Percentiles rank a stretch among this genome's conserved stretches.
phyloP scores from a whole-genome alignment of 2,888 invertebrate species.

The Platerodrilus igneus region DNA sequence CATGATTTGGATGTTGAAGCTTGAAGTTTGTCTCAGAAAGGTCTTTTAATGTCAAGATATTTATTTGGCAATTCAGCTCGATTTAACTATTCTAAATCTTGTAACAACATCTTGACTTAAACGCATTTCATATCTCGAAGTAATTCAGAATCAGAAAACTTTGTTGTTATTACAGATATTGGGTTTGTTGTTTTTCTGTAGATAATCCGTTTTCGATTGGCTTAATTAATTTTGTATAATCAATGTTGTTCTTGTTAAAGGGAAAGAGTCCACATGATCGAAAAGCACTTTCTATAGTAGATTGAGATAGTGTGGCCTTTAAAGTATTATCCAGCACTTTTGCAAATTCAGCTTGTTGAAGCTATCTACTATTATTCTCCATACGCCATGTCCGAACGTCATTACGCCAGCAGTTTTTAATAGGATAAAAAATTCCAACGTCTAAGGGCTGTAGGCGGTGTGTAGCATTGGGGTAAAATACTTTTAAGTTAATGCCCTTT shows the following conservation, averaged over 20 bases:
- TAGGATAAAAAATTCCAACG: conserved; percentile 1
- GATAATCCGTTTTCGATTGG: neutral
- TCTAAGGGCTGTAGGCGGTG: neutral
- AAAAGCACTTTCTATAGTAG: conserved; percentile 1
- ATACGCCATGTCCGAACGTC: neutral
- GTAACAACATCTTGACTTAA: too few relatives aligned
- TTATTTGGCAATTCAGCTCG: too few relatives aligned
- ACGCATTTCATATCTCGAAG: neutral
- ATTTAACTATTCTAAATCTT: too few relatives aligned
- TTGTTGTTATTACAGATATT: neutral
- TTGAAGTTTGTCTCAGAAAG: too few relatives aligned
- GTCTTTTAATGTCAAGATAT: too few relatives aligned
- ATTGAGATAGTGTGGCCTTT: neutral
- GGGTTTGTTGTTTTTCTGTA: neutral
- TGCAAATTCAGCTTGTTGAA: neutral
- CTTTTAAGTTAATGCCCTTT: conserved; percentile 23
- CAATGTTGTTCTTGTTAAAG: neutral
- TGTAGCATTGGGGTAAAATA: neutral
- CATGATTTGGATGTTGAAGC: too few relatives aligned
- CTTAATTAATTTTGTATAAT: neutral
- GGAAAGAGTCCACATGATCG: neutral
- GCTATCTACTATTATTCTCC: neutral
- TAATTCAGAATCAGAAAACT: neutral
- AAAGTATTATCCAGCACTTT: neutral
- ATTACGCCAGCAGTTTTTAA: neutral